Base-by-base conservation (phyloP, 2,113 vertebrate species). In the Petroica traversi region DNA sequence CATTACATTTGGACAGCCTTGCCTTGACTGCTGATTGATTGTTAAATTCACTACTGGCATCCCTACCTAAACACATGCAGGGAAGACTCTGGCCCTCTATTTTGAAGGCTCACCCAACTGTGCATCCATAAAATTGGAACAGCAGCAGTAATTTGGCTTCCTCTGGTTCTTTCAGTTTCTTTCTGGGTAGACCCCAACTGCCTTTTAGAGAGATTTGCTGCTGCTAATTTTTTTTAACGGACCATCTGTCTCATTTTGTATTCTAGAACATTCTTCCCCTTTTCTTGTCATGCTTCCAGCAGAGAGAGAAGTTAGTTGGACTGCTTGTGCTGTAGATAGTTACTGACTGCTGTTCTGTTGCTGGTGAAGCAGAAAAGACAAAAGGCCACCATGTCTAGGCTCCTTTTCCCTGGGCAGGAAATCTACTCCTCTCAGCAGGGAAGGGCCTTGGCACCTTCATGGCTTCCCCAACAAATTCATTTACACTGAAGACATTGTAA, bases 231-330 rank as follows among this genome's bases (percentile, higher is more conserved):
- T 79, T 94, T 91, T 91, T 67, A 73, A 83, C 81, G 63, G n/a
- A 59, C 76, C 57, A 62, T 85, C 87, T 91, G 63, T 88, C 62
- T 82, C 54, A 86, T 89, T 95, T 93, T 76, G 52, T 63, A 90
- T 88, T 92, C 89, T 85, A 84, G 66, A 89, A 58, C 66, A 66
- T 93, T 96, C 66, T 80, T 80, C 16, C 33, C 6, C 11, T 20
- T 82, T 92, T 76, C 41, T 88, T 91, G 84, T 68, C 45, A 28
- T 11, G 26, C 43, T 89, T 95, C 81, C 91, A 96, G 64, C 38
- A 58, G n/a, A 85, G 43, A 51, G 80, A 89, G 48, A 89, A 95
- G 77, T 80, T 78, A 75, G 52, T 84, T 92, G 69, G 54, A 61
- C 49, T 72, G 86, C 69, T 85, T 0, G 0, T 63, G 49, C 28